phyloP scores from a whole-genome alignment of 2,113 vertebrate genomes.

The Leucosticte australis region DNA sequence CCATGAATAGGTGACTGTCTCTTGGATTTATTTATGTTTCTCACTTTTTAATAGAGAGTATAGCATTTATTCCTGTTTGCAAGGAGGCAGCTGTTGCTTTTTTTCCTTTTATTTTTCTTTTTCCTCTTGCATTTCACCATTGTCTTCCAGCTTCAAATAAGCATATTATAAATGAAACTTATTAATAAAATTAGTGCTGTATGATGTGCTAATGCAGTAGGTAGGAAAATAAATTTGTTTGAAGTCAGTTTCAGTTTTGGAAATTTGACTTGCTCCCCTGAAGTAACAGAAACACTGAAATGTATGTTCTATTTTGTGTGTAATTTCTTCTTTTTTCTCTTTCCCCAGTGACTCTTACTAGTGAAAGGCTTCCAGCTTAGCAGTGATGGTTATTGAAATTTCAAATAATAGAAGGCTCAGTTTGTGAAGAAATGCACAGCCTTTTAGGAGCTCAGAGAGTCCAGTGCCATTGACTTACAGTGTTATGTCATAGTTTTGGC shows the following conservation, averaged over 20 bases:
- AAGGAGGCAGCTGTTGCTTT: neutral
- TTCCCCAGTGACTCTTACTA: neutral
- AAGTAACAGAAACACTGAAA: neutral
- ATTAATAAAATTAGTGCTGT: neutral
- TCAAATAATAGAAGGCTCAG: neutral
- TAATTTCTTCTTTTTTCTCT: neutral
- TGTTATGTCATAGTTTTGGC: neutral
- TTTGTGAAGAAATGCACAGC: neutral
- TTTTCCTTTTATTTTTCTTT: no score
- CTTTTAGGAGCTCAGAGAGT: neutral
- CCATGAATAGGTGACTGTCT: conserved; percentile 41
- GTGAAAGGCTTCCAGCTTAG: neutral
- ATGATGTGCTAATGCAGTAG: neutral
- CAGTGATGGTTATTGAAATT: neutral
- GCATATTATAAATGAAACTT: neutral
- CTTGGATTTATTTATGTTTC: conserved; percentile 19
- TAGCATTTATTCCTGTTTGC: neutral
- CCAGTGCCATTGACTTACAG: neutral
- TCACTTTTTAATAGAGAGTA: neutral
- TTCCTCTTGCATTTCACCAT: neutral
- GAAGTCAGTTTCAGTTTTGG: neutral
- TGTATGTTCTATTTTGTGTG: neutral
- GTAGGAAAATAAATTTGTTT: neutral
- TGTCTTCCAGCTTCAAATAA: neutral
- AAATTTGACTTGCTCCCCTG: neutral